Evolutionary conservation across 2,113 vertebrate species (phyloP).

Genomic region (Nothoprocta perdicaria): DNA sequence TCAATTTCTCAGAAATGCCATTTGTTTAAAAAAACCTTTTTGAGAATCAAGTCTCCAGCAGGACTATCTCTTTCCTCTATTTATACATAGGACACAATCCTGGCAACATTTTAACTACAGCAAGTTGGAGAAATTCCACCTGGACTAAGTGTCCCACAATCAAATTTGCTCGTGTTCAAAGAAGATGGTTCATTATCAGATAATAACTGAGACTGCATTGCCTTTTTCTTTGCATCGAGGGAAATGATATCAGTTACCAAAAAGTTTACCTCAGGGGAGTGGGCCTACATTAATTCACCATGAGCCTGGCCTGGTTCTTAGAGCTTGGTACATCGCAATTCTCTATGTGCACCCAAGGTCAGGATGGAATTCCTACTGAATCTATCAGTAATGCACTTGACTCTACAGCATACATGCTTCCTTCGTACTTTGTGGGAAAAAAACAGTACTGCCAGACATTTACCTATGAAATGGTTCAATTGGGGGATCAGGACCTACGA

Average conservation of each 20-base stretch:
- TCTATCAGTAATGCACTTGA: background rate
- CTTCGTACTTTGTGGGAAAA: background rate
- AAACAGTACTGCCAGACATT: background rate
- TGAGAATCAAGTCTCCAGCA: background rate
- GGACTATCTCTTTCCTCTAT: conserved; percentile 9
- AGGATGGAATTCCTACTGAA: background rate
- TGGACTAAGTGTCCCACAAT: background rate
- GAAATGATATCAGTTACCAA: background rate
- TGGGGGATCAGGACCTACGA: background rate
- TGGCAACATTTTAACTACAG: conserved; percentile 35
- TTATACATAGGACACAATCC: conserved; percentile 31
- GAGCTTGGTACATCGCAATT: background rate
- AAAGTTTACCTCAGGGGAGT: background rate
- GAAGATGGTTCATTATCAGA: background rate
- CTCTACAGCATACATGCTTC: background rate
- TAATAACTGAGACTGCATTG: background rate
- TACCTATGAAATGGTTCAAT: background rate
- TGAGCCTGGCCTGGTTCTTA: background rate
- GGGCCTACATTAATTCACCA: background rate
- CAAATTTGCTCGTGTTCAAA: background rate
- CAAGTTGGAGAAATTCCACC: conserved; percentile 57
- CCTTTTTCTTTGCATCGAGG: background rate
- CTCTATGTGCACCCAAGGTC: background rate
- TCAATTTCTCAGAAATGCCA: conserved; percentile 53
- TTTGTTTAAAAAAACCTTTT: conserved; percentile 31